These are phyloP conservation scores for Artemia franciscana DNA, from an alignment of 1,140 invertebrate genomes.

Conservation along the genomic window DNA sequence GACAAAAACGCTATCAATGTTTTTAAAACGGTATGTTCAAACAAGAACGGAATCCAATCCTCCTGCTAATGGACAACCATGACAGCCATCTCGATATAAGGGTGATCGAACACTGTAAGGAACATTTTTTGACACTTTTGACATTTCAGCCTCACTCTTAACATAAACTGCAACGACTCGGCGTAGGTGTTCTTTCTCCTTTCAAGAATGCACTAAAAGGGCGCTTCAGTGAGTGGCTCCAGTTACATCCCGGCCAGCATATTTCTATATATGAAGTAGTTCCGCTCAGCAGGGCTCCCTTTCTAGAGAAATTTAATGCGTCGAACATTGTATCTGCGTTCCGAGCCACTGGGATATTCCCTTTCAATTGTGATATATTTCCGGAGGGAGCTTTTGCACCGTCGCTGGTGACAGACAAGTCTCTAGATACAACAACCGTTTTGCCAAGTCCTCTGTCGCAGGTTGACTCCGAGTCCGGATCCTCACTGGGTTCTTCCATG, in stretches of 20 bases:
- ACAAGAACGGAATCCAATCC: conserved; percentile 12
- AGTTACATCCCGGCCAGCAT: conserved; percentile 11
- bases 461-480: background rate
- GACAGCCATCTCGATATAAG: conserved; percentile 12
- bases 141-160: conserved; percentile 17
- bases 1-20: no score
- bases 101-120: conserved; percentile 14
- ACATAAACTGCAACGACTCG: conserved; percentile 19
- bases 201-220: conserved; percentile 18
- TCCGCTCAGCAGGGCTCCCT: conserved; percentile 9
- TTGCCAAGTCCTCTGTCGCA: background rate
- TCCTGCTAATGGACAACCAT: conserved; percentile 13
- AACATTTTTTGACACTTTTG: conserved; percentile 31
- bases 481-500: background rate
- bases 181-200: conserved; percentile 16
- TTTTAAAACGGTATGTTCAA: no score
- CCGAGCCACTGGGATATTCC: conserved; percentile 11
- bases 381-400: conserved; percentile 11
- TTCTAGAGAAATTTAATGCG: conserved; percentile 1
- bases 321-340: conserved; percentile 14
- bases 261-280: conserved; percentile 13
- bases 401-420: conserved; percentile 9
- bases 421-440: background rate
- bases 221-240: conserved; percentile 13
- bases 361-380: conserved; percentile 12